A percentile compares a stretch with the other conserved stretches of the same genome.
Evolutionary conservation across 2,888 invertebrate species (phyloP).

Genomic region (Brachyopa scutellaris): DNA sequence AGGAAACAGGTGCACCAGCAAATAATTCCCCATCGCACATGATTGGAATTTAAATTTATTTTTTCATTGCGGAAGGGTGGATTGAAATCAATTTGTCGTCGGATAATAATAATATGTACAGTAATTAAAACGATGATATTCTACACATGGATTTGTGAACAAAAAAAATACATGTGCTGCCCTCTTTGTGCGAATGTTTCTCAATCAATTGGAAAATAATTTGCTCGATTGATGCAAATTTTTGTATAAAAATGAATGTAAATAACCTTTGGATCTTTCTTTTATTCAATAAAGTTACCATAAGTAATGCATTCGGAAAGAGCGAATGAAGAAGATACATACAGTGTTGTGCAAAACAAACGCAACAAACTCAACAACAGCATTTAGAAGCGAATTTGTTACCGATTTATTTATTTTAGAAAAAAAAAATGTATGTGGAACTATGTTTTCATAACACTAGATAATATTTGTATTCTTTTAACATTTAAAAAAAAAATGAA

Average conservation of each 20-base stretch:
- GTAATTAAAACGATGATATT: conserved; percentile 39
- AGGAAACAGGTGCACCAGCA: conserved; percentile 47
- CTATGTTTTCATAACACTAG: too few species aligned
- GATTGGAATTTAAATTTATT: conserved; percentile 37
- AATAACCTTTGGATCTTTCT: conserved; percentile 21
- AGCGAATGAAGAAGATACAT: too few species aligned
- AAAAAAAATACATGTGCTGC: neutral
- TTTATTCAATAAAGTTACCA: neutral
- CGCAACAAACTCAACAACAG: too few species aligned
- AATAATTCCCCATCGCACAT: conserved; percentile 8
- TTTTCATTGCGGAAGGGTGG: conserved; percentile 5
- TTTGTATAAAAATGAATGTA: neutral
- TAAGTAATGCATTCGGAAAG: neutral
- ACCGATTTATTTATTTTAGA: too few species aligned
- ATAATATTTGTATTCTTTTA: too few species aligned
- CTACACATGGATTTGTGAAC: neutral
- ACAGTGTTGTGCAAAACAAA: too few species aligned
- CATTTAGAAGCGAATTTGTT: too few species aligned
- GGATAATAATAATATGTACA: too few species aligned
- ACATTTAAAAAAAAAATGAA: too few species aligned
- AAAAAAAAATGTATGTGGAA: too few species aligned
- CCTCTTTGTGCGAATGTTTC: neutral
- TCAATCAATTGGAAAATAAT: conserved; percentile 48
- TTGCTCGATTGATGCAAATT: conserved; percentile 52
- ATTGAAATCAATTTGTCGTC: conserved; percentile 27